Evolutionary conservation across 2,797 vertebrate species (phyloP).

Genomic region (Chlorospingus flavigularis): DNA sequence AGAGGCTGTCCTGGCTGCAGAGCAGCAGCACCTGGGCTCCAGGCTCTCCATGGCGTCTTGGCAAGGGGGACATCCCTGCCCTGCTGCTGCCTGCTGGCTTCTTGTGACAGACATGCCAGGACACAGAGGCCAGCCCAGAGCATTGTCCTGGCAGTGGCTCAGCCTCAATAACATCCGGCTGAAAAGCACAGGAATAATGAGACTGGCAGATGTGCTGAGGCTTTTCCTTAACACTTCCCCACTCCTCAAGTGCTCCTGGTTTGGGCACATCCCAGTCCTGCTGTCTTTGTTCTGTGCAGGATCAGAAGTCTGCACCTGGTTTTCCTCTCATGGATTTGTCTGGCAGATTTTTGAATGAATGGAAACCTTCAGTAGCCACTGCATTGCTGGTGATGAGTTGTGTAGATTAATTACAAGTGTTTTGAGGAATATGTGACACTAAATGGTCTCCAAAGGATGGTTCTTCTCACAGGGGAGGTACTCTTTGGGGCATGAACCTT

Average conservation of each 20-base stretch:
- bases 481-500: neutral
- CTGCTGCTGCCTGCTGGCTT: neutral
- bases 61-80: neutral
- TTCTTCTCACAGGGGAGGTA: neutral
- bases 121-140: neutral
- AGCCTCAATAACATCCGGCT: rapidly evolving
- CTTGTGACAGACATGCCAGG: neutral
- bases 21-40: neutral
- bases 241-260: neutral
- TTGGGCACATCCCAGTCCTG: neutral
- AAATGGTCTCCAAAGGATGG: neutral
- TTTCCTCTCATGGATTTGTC: neutral
- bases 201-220: neutral
- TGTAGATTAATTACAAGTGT: neutral
- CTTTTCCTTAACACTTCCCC: neutral
- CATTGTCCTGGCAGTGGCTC: neutral
- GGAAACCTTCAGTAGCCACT: neutral
- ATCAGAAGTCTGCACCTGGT: neutral
- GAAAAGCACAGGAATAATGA: neutral
- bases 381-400: neutral
- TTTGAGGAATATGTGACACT: neutral
- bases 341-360: neutral
- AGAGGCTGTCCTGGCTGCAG: neutral
- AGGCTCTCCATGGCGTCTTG: neutral
- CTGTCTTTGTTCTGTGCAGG: neutral